Conservation (phyloP, 2,888 invertebrate genomes). For the Pristionchus exspectatus region DNA sequence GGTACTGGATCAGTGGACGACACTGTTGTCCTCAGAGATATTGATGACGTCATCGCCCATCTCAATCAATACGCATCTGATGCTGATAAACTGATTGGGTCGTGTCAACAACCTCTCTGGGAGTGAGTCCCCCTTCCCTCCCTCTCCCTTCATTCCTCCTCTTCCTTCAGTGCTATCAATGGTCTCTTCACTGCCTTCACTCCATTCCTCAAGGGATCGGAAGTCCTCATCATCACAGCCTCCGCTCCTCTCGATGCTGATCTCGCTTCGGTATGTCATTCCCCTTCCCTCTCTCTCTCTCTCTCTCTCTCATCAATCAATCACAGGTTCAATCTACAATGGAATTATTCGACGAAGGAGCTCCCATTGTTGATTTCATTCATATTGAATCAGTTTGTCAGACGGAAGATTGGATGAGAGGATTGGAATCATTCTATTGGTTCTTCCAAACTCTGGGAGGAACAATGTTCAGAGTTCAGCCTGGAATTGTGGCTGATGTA, state of each 20-base stretch:
- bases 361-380: conserved; percentile 48
- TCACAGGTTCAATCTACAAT: conserved; percentile 1
- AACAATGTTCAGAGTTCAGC: conserved; percentile 31
- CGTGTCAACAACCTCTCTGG: conserved; percentile 37
- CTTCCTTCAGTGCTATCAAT: conserved; percentile 20
- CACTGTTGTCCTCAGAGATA: background rate
- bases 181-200: background rate
- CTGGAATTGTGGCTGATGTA: background rate
- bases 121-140: conserved; percentile 14
- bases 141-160: background rate
- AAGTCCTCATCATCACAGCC: conserved; percentile 47
- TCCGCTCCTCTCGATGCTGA: conserved; percentile 44
- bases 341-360: background rate
- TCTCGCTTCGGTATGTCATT: background rate
- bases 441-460: conserved; percentile 29
- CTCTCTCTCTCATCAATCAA: no score
- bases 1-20: background rate
- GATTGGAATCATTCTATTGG: background rate
- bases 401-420: background rate
- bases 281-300: background rate
- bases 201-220: conserved; percentile 30
- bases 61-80: conserved; percentile 5
- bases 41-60: conserved; percentile 17
- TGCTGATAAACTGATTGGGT: background rate
- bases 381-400: conserved; percentile 39